Base-by-base conservation (phyloP, 2,797 vertebrate species). In the Mycteria americana region DNA sequence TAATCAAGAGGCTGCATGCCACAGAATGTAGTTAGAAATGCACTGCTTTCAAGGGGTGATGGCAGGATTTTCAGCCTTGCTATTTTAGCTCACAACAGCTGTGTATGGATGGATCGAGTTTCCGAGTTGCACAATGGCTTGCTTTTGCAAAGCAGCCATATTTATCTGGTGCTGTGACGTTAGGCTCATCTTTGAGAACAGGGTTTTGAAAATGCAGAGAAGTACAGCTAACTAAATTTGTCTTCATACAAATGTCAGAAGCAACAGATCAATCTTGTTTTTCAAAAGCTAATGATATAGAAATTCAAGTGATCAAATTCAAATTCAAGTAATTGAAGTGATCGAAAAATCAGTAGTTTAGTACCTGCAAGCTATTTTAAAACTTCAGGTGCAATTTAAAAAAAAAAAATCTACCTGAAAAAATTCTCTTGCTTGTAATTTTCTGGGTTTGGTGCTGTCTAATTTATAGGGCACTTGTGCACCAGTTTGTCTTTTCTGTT, bases 401-500 rank as follows among this genome's bases (percentile, higher is more conserved):
- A n/a, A 17, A 14, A 87, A 83, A 19, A 54, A 54, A 22, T 9
- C 5, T 46, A 18, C 50, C 64, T 39, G 62, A 41, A 85, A 64
- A 84, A 21, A 33, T 18, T 45, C 2, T 78, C 11, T 69, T 53
- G 16, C n/a, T 83, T 24, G 4, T 84, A 83, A 37, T 14, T 78
- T 72, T 76, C 54, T 97, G 35, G 11, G 0, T 86, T 85, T 65
- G 45, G 31, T 84, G 30, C 62, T 77, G 31, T 65, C 48, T 78
- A 23, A 54, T 92, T 77, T 89, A 15, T 62, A 53, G 79, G 75
- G 70, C 24, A 23, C 76, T 86, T 83, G 15, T 54, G n/a, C 50
- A 45, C 53, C 50, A 63, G 33, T 89, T 92, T 78, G 45, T 85
- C 69, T 95, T 78, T 95, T 85, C 50, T 80, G 46, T 94, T 85